These are phyloP conservation scores for Anoplolepis gracilipes DNA, from an alignment of 1,140 invertebrate species.

Conservation along the genomic window DNA sequence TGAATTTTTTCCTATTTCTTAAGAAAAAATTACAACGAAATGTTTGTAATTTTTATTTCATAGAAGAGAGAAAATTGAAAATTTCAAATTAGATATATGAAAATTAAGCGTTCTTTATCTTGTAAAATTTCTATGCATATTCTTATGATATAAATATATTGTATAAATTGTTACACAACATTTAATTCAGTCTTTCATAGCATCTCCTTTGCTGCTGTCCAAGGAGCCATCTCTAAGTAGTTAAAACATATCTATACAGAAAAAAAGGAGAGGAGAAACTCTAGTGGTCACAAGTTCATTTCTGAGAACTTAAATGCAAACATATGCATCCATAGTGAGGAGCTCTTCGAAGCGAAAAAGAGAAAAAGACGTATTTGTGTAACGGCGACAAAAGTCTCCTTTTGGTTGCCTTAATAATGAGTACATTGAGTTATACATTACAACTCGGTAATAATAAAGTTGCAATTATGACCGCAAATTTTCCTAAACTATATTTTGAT, in stretches of 20 bases:
- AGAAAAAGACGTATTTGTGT: conserved; percentile 19
- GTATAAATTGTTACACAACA: no score
- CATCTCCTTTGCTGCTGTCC: background rate
- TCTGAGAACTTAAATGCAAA: conserved; percentile 51
- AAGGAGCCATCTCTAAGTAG: background rate
- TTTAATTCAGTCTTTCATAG: background rate
- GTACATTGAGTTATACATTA: conserved; percentile 28
- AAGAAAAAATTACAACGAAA: no score
- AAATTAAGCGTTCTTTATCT: no score
- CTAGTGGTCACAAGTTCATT: background rate
- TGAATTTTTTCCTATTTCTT: no score
- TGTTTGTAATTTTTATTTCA: no score
- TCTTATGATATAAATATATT: no score
- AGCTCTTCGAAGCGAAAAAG: background rate
- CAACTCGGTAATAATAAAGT: conserved; percentile 15
- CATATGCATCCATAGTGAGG: conserved; percentile 12
- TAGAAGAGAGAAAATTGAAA: no score
- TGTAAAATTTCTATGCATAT: no score
- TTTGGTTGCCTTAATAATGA: conserved; percentile 10
- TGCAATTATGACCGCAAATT: conserved; percentile 16
- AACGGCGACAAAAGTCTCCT: conserved; percentile 39
- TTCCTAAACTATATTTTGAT: background rate
- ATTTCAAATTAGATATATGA: no score
- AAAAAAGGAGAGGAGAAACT: background rate
- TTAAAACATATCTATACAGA: background rate